A percentile compares a stretch with the other conserved stretches of the same genome.
These are phyloP conservation scores for Agriotes lineatus DNA, from an alignment of 2,888 invertebrate genomes.

Conservation along the genomic window DNA sequence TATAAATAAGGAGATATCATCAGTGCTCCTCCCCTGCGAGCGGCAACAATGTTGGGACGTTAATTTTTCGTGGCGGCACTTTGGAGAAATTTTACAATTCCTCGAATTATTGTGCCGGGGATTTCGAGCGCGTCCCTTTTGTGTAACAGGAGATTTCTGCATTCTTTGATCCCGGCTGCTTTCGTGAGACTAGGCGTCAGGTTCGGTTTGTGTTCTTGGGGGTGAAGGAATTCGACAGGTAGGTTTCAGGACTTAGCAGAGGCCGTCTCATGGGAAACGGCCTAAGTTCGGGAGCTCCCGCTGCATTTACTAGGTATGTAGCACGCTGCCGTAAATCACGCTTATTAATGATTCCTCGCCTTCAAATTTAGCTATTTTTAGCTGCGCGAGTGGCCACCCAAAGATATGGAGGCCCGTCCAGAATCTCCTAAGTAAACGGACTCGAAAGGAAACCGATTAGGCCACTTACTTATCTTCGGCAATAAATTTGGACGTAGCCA, in stretches of 20 bases:
- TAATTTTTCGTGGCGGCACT: constrained; percentile 27
- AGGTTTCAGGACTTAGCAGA: constrained; percentile 20
- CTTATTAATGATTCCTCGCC: constrained; percentile 18
- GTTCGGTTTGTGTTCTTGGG: neutral
- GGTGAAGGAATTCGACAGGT: constrained; percentile 17
- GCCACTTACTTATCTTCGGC: no score
- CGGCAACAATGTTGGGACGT: constrained; percentile 25
- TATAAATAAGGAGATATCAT: constrained; percentile 42
- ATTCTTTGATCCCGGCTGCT: constrained; percentile 25
- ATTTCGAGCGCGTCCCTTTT: constrained; percentile 33
- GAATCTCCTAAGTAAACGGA: no score
- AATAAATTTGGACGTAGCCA: no score
- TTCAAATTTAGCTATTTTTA: constrained; percentile 13
- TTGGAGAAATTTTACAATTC: constrained; percentile 27
- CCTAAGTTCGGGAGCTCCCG: no score
- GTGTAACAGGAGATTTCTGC: constrained; percentile 15
- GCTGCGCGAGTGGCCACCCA: no score
- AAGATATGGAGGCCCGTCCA: no score
- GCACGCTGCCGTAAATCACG: constrained; percentile 32
- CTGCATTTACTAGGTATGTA: no score
- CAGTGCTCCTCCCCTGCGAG: constrained; percentile 12
- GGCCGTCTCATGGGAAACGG: constrained; percentile 19
- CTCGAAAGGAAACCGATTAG: no score
- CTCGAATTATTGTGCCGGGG: constrained; percentile 24
- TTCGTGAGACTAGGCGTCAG: constrained; percentile 10